A percentile compares a stretch with the other conserved stretches of the same genome.
Conservation (phyloP, 2,113 vertebrate genomes). For the Hippocampus zosterae region DNA sequence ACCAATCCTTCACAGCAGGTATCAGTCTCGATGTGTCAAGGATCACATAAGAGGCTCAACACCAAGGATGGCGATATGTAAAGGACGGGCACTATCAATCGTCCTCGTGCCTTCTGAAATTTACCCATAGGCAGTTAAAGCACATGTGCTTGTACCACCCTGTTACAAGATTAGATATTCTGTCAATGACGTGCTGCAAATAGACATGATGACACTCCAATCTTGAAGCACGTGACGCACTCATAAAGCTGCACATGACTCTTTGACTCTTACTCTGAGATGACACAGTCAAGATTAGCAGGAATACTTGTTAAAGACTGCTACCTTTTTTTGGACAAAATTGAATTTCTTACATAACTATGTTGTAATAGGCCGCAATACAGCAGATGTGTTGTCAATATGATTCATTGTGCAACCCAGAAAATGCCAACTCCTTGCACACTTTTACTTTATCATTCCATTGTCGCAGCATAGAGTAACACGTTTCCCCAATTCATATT, state of each 20-base stretch:
- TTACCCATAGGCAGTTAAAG: neutral
- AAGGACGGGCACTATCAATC: neutral
- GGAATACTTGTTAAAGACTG: constrained; percentile 17
- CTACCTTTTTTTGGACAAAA: neutral
- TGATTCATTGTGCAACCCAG: no score
- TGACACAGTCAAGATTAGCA: neutral
- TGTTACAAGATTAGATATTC: constrained; percentile 3
- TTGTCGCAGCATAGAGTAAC: neutral
- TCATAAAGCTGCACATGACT: neutral
- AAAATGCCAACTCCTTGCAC: neutral
- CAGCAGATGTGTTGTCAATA: neutral
- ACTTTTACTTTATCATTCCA: constrained; percentile 20
- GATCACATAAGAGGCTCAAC: neutral
- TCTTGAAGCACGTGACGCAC: neutral
- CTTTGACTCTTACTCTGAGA: neutral
- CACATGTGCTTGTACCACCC: neutral
- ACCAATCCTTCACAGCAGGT: neutral
- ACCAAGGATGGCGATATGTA: neutral
- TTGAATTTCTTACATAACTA: constrained; percentile 29
- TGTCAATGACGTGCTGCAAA: neutral
- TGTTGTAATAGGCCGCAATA: constrained; percentile 35
- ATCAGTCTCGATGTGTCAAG: neutral
- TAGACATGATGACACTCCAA: neutral
- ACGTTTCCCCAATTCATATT: neutral
- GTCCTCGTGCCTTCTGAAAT: constrained; percentile 1